Conservation (phyloP, 2,888 invertebrate species). For the Drosophila anomalipes region DNA sequence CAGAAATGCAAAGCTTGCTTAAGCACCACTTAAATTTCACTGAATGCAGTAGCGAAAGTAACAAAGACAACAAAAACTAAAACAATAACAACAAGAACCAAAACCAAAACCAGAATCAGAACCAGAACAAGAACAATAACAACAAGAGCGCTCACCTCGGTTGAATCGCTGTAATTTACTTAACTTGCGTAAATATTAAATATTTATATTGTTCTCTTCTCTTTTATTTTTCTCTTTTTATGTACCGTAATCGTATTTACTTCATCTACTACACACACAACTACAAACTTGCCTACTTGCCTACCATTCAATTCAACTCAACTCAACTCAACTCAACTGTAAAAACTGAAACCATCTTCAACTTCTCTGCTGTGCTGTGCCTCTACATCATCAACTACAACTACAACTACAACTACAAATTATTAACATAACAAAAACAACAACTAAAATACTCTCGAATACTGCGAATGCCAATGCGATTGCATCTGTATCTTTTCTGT, state of each 20-base stretch:
- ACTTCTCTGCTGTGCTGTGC: conserved; percentile 77
- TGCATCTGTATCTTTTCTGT: conserved; percentile 42
- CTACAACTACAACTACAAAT: conserved; percentile 46
- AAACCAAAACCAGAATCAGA: neutral
- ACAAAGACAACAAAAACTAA: conserved; percentile 12
- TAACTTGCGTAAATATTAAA: conserved; percentile 76
- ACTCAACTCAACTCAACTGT: conserved; percentile 45
- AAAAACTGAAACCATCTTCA: conserved; percentile 70
- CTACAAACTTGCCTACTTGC: conserved; percentile 69
- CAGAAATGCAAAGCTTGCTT: conserved; percentile 48
- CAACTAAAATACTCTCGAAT: conserved; percentile 26
- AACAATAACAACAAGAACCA: conserved; percentile 15
- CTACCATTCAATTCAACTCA: conserved; percentile 61
- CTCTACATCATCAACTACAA: conserved; percentile 68
- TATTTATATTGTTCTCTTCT: conserved; percentile 80
- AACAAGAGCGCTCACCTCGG: conserved; percentile 21
- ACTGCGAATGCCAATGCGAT: no score
- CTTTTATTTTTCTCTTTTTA: conserved; percentile 78
- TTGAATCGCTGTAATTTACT: conserved; percentile 67
- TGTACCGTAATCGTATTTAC: conserved; percentile 77
- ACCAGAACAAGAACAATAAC: conserved; percentile 5
- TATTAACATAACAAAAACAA: conserved; percentile 48
- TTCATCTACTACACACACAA: conserved; percentile 81
- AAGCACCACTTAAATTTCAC: conserved; percentile 52
- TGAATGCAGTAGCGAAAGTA: conserved; percentile 25